These are phyloP conservation scores for Hypomesus transpacificus DNA, from an alignment of 2,113 vertebrate species.

Conservation along the genomic window DNA sequence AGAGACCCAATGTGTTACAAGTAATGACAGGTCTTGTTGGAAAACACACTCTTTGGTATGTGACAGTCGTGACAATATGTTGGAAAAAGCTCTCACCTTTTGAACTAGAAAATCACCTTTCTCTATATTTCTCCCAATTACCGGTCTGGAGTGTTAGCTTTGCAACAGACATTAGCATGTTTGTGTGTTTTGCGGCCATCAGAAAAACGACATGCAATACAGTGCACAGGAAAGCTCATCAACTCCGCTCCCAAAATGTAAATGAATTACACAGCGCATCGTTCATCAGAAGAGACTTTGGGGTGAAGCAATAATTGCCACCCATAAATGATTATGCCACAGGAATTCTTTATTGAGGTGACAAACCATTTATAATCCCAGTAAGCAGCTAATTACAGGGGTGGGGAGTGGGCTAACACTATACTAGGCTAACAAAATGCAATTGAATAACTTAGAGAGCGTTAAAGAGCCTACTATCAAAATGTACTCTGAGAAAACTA, in stretches of 20 bases:
- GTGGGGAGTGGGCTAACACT: conserved; percentile 41
- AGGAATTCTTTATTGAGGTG: conserved; percentile 50
- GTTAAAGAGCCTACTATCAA: neutral
- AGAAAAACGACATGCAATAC: too few species aligned
- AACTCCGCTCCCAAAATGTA: conserved; percentile 20
- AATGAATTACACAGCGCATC: conserved; percentile 46
- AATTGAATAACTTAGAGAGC: conserved; percentile 22
- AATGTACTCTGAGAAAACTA: neutral
- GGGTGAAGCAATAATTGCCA: conserved; percentile 56
- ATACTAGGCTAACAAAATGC: conserved; percentile 8
- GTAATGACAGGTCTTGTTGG: neutral
- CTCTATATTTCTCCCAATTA: too few species aligned
- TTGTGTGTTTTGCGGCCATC: too few species aligned
- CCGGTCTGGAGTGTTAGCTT: too few species aligned
- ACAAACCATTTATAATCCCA: conserved; percentile 55
- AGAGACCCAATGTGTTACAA: neutral
- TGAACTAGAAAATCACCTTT: too few species aligned
- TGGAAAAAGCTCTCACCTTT: neutral
- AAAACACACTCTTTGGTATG: neutral
- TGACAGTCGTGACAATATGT: neutral
- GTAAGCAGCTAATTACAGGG: conserved; percentile 57
- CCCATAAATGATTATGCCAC: conserved; percentile 55
- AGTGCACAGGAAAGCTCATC: too few species aligned
- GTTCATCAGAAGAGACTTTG: conserved; percentile 51
- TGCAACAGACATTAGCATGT: too few species aligned